Base-by-base conservation (phyloP, 2,888 invertebrate genomes). In the Amiota communis region DNA sequence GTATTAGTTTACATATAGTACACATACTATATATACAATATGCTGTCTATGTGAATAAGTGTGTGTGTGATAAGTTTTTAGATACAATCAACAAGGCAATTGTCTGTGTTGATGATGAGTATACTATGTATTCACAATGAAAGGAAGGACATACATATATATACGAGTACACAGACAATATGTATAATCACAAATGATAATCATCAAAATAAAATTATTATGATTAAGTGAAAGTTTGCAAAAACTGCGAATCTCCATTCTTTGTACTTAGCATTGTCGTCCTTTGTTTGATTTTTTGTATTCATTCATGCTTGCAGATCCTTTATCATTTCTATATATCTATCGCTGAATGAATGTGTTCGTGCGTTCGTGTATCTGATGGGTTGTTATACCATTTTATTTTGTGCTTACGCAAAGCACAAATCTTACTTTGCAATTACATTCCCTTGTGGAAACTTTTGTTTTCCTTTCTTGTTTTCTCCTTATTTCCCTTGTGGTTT, bases 1-100 rank as follows among this genome's bases (percentile, higher is more conserved):
- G 36, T 36, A 36, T 36, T 36, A 36, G 23, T 23, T 23, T 23
- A 23, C 23, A 23, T 23, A 23, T n/a, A n/a, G n/a, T n/a, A n/a
- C n/a, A n/a, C n/a, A n/a, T n/a, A n/a, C n/a, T n/a, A 1, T 1
- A 36, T 36, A 36, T 6, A 36, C 36, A 36, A 36, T 36, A 36
- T 36, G 36, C 6, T 36, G 36, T 36, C 36, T 36, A 36, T 36
- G 36, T 36, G 36, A 36, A 36, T 36, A 6, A 36, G 8, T 75
- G 64, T 75, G 71, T 74, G 73, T 75, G 59, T 65, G 64, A 64
- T 49, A 63, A 61, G 49, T 69, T 72, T 75, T 78, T 76, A 81
- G 82, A 85, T 83, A 82, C 85, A 85, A 82, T 82, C 82, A 82
- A 82, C 83, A n/a, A n/a, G n/a, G 78, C 82, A 82, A 82, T 82